Base-by-base conservation (phyloP, 2,113 vertebrate species). In the Brevimyrus niger region DNA sequence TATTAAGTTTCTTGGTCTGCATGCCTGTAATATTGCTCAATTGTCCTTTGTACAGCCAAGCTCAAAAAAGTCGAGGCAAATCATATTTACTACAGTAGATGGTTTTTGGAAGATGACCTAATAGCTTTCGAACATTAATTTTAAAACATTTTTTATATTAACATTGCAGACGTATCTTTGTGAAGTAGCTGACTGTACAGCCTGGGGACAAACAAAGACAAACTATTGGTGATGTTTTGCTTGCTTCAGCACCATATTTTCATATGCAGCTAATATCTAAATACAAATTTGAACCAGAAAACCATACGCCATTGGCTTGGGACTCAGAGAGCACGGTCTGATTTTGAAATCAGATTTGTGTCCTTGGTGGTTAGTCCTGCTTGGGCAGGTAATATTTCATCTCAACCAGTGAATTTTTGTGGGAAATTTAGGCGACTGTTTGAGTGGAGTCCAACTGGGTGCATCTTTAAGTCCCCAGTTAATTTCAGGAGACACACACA, bases 201-300 rank as follows among this genome's bases (percentile, higher is more conserved):
- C 91, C 93, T 90, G 19, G 38, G 89, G 90, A 92, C 90, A 92
- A 93, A 93, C 92, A 94, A 92, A 93, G 93, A 90, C 93, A 91
- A 92, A 90, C 88, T 73, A 89, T 92, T 19, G 93, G 94, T 95
- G 94, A 93, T 76, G 88, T 90, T 92, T 92, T 88, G 90, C 91
- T 92, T 90, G 91, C 91, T 93, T 91, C 93, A 94, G 94, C 93
- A 91, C 94, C 93, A 95, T 95, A 93, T 92, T 94, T 92, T 88
- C 93, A 90, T 90, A 90, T 89, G 86, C 87, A 83, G 46, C 92
- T 93, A 94, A 94, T 94, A 92, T 90, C 91, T 92, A 92, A 90
- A 92, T 92, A 91, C 93, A 95, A 95, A 96, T 94, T 88, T 91
- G 93, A 95, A 95, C 92, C 95, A 95, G 94, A 94, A 91, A 93